Base-by-base conservation (phyloP, 2,113 vertebrate species). In the Scophthalmus maximus region DNA sequence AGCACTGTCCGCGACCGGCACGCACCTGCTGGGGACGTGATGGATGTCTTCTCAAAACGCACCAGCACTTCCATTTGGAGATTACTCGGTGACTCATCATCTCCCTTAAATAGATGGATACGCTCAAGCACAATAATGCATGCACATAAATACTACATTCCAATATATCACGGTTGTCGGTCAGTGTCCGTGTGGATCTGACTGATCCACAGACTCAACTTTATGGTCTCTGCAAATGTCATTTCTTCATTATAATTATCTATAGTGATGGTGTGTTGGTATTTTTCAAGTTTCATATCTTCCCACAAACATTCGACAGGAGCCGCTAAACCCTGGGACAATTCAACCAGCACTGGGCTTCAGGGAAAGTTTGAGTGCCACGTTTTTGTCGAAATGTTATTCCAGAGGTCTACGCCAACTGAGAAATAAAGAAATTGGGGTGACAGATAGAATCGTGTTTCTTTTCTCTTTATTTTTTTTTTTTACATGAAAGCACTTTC, bases 41-140 rank as follows among this genome's bases (percentile, higher is more conserved):
- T 72, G 62, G 70, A 69, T 76, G 52, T n/a, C 25, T 30, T 49
- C 69, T 79, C 30, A 63, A 74, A 84, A 72, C 78, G 26, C 51
- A 68, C 53, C 62, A 56, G 8, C 14, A 25, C 50, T 76, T 67
- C 68, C 42, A 47, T 82, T 80, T 84, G 40, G 58, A 76, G 67
- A 85, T 78, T 71, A 68, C 44, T 53, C 26, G 22, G 12, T 89
- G 85, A 85, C 62, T 86, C 83, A 89, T 81, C 63, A 27, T 84
- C 44, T 77, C 46, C 53, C 44, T 47, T 61, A 68, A 74, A 78
- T 47, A 82, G 46, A 76, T 46, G 23, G 20, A 70, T 47, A 51
- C 53, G 53, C 76, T 52, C 65, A 50, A 15, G 20, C 52, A 60
- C 40, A 76, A 6, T 15, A 9, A 42, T 11, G 15, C 23, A 58